phyloP scores from a whole-genome alignment of 2,888 invertebrate species.

The Trissonchulus sp. region DNA sequence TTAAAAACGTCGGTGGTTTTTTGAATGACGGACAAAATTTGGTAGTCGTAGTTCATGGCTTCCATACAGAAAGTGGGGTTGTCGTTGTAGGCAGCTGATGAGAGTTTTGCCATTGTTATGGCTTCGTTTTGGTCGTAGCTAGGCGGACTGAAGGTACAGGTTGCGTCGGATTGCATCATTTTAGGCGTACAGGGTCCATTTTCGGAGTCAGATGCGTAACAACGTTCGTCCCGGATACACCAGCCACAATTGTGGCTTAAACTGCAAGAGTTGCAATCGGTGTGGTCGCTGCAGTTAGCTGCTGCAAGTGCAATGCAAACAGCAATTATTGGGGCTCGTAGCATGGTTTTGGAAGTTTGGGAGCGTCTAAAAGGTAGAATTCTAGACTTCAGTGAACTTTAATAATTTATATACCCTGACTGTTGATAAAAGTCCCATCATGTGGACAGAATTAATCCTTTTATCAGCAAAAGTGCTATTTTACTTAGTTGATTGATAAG shows the following conservation, averaged over 20 bases:
- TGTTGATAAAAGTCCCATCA: too few species aligned
- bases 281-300: too few species aligned
- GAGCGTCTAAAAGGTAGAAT: too few species aligned
- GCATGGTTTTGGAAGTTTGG: too few species aligned
- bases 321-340: too few species aligned
- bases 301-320: too few species aligned
- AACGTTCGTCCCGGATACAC: background rate
- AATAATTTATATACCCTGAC: too few species aligned
- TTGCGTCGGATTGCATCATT: background rate
- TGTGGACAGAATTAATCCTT: too few species aligned
- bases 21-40: background rate
- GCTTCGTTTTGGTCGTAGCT: background rate
- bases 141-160: background rate
- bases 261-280: too few species aligned
- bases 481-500: too few species aligned
- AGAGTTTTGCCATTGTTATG: conserved; percentile 22
- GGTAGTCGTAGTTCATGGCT: background rate
- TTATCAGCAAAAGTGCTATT: too few species aligned
- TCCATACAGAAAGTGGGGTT: conserved; percentile 39
- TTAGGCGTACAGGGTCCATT: background rate
- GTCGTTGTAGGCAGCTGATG: conserved; percentile 40
- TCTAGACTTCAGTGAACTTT: too few species aligned
- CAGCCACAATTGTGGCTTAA: background rate
- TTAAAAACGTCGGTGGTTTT: background rate
- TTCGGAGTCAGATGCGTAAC: background rate